A percentile compares a stretch with the other conserved stretches of the same genome.
Conservation (phyloP, 1,140 invertebrate genomes). For the Magallana ariakensis region DNA sequence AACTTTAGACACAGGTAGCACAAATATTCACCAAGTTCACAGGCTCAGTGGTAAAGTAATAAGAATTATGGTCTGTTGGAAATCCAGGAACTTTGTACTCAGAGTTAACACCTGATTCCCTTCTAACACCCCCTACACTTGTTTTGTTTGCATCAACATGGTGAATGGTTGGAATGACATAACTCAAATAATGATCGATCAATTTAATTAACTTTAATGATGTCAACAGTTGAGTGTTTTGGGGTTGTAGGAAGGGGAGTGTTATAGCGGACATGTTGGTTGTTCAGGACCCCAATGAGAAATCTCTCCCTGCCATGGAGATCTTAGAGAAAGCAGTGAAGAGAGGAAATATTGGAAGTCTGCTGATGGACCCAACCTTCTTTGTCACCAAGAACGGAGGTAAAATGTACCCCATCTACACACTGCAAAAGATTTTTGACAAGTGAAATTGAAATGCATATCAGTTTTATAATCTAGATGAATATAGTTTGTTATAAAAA, state of each 20-base stretch:
- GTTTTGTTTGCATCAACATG: not conserved
- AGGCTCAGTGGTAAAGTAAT: too few relatives aligned
- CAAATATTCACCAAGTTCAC: too few relatives aligned
- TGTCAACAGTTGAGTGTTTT: not conserved
- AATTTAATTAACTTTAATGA: not conserved
- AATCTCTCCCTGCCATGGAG: not conserved
- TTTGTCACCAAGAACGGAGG: conserved; percentile 25
- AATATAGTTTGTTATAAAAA: too few relatives aligned
- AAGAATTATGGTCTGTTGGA: too few relatives aligned
- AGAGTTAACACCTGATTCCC: not conserved
- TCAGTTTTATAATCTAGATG: too few relatives aligned
- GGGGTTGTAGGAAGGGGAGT: conserved; percentile 3
- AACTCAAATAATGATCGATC: not conserved
- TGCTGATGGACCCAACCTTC: not conserved
- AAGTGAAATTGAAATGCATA: too few relatives aligned
- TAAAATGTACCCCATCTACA: not conserved
- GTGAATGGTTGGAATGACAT: not conserved
- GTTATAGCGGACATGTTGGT: conserved; percentile 4
- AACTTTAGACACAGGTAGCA: too few relatives aligned
- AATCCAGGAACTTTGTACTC: too few relatives aligned
- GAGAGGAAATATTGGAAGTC: conserved; percentile 1
- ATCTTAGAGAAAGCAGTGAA: not conserved
- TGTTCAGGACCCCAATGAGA: not conserved
- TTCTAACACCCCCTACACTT: not conserved
- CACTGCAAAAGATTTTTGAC: too few relatives aligned